phyloP scores from a whole-genome alignment of 2,888 invertebrate species.

The Lasius fuliginosus region DNA sequence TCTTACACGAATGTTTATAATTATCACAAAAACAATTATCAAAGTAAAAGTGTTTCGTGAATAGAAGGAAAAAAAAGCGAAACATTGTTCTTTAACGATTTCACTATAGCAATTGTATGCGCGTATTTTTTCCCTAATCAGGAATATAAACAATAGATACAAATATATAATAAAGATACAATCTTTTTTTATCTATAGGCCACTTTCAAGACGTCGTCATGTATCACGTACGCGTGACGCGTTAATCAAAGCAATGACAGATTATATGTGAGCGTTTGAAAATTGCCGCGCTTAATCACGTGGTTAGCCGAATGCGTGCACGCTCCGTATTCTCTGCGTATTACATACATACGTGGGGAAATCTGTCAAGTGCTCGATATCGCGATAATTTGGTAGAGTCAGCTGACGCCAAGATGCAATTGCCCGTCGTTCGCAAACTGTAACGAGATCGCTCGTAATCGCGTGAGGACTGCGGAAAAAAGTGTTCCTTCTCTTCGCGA shows the following conservation, averaged over 20 bases:
- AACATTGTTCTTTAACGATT: not conserved
- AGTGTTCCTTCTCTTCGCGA: constrained; percentile 29
- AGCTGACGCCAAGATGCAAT: constrained; percentile 75
- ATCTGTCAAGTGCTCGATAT: constrained; percentile 70
- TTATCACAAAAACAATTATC: not conserved
- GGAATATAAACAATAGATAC: no score
- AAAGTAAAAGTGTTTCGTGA: not conserved
- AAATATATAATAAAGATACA: no score
- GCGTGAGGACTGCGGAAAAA: constrained; percentile 28
- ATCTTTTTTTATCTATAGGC: no score
- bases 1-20: not conserved
- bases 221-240: not conserved
- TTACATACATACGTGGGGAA: constrained; percentile 26
- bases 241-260: not conserved
- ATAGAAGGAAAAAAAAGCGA: not conserved
- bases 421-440: constrained; percentile 58
- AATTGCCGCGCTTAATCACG: constrained; percentile 30
- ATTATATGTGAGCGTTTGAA: constrained; percentile 1
- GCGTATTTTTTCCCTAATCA: not conserved
- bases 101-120: not conserved
- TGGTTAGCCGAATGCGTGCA: constrained; percentile 33
- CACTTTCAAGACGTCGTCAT: no score
- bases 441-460: constrained; percentile 61
- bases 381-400: constrained; percentile 67
- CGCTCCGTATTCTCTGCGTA: constrained; percentile 12